Evolutionary conservation across 2,888 invertebrate species (phyloP).

Genomic region (Argyresthia albistria): DNA sequence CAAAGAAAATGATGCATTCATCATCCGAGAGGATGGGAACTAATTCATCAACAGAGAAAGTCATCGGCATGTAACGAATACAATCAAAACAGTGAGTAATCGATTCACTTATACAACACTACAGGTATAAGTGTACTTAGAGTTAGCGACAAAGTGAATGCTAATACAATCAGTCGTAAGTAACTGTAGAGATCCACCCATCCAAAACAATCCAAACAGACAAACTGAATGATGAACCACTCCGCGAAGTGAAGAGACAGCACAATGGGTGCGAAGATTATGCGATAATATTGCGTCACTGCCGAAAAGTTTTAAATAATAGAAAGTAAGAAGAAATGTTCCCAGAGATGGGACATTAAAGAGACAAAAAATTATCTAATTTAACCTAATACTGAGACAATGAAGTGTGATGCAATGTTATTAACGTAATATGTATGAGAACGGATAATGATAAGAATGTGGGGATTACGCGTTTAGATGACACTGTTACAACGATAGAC

Average conservation of each 20-base stretch:
- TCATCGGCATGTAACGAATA: constrained; percentile 9
- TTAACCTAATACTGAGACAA: constrained; percentile 48
- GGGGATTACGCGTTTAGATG: constrained; percentile 15
- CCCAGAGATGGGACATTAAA: constrained; percentile 34
- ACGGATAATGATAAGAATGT: constrained; percentile 13
- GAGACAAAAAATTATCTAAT: constrained; percentile 49
- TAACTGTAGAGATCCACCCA: neutral
- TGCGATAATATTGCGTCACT: constrained; percentile 14
- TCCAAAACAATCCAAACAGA: constrained; percentile 4
- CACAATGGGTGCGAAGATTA: constrained; percentile 27
- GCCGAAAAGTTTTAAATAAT: constrained; percentile 19
- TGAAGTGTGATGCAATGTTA: constrained; percentile 25
- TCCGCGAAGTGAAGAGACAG: constrained; percentile 12
- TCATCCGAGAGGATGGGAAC: neutral
- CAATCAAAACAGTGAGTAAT: constrained; percentile 9
- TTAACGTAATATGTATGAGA: constrained; percentile 27
- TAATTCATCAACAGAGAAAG: constrained; percentile 11
- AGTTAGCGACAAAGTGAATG: neutral
- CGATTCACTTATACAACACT: constrained; percentile 5
- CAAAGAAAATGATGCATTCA: no score
- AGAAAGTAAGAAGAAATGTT: constrained; percentile 52
- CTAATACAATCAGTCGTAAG: neutral
- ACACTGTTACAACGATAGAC: constrained; percentile 12
- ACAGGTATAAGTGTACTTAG: neutral
- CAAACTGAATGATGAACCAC: constrained; percentile 10